Evolutionary conservation across 2,113 vertebrate genomes (phyloP).

Genomic region (Mystacornis crossleyi): DNA sequence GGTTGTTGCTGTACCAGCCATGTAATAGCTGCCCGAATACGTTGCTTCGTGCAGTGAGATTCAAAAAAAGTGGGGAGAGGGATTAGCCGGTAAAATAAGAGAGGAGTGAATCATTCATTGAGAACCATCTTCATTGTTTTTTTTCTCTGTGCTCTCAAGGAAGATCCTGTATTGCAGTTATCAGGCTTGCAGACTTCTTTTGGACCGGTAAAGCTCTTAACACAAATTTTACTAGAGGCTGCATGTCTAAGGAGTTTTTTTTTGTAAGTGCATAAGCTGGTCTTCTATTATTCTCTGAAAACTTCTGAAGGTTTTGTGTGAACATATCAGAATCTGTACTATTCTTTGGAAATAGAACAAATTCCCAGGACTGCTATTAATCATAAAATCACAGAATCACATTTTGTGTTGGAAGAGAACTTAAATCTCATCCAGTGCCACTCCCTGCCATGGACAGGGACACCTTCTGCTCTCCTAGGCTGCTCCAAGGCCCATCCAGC

Average conservation of each 20-base stretch:
- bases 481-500: background rate
- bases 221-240: background rate
- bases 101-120: background rate
- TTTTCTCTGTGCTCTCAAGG: background rate
- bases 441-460: background rate
- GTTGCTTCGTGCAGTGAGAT: background rate
- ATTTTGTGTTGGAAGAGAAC: background rate
- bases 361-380: background rate
- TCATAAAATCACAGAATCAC: background rate
- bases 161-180: background rate
- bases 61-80: background rate
- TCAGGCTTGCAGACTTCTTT: background rate
- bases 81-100: background rate
- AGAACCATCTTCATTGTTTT: background rate
- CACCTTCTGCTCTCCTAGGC: rapidly evolving
- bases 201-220: background rate
- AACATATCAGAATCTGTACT: background rate
- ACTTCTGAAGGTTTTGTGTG: background rate
- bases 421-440: background rate
- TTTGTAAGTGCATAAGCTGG: background rate
- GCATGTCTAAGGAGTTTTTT: background rate
- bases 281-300: background rate
- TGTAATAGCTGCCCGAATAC: background rate
- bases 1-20: background rate
- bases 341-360: background rate